Evolutionary conservation across 1,140 invertebrate species (phyloP), one percentile per base, ranked within the genome.

Genomic region (Paramacrobiotus metropolitanus): DNA sequence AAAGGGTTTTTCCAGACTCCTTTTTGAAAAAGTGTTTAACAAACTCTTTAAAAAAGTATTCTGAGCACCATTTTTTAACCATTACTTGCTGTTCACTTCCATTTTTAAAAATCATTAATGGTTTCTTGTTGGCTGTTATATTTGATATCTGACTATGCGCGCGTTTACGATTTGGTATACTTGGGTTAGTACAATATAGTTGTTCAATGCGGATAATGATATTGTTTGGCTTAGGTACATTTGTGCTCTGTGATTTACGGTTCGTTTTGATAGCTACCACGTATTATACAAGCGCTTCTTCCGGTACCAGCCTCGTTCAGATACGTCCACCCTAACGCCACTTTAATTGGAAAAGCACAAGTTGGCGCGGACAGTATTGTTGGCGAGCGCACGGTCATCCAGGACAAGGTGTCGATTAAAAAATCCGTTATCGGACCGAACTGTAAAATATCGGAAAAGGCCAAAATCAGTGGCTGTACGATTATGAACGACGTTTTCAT

Each of bases 401-500:
- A 79, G 65, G 85, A 88, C 66, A 88, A 87, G 71, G 86, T 84
- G 1, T 86, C 84, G 1, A 77, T 92, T 29, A 87, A 84, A 72
- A 77, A 77, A 44, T 81, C 79, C 64, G 79, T 83, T 48, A 81
- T 93, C 69, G 87, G 87, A 4, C 68, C 77, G 18, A 81, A 84
- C 69, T 83, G 82, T 68, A 75, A 74, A 60, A 77, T 94, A 44
- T 80, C 81, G 65, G 79, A 83, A 29, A 87, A 87, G 75, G 83
- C 83, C 45, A 81, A 85, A 72, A 75, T 93, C 28, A 79, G 77
- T 24, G 83, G 87, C 67, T 85, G 81, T 68, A 77, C 91, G 63
- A 73, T 94, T 48, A 87, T 92, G 85, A 83, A 84, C 70, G 81
- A 85, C 76, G 86, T 88, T 1, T 79, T 73, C 21, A 80, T 94